Evolutionary conservation across 2,113 vertebrate genomes (phyloP), one percentile per base, ranked within the genome.

Genomic region (Pao palembangensis): DNA sequence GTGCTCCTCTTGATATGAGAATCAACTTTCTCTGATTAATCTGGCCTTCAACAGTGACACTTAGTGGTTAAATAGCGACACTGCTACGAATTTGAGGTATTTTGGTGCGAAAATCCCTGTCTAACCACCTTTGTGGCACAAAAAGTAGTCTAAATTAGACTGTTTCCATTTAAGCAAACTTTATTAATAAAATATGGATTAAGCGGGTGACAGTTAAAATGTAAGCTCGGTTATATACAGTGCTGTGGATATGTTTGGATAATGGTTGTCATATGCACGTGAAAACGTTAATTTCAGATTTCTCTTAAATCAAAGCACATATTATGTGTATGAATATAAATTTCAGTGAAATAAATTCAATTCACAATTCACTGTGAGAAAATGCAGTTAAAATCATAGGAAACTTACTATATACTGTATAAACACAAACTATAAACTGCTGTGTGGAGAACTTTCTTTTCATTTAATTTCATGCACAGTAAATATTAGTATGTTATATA

Each of bases 101-200:
- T 49, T 49, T 48, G 47, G 43, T 4, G 43, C 8, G 43, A 44
- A 8, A 31, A 31, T 23, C 21, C 42, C 7, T 12, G 15, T 12
- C 3, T 12, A 43, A 43, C 15, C 15, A 47, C 11, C 15, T 47
- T 16, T n/a, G 44, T 17, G 43, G 43, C 43, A 44, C 13, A n/a
- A 46, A 8, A 46, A 38, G 34, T 38, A 8, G 34, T 38, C 34
- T 6, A 28, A 2, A 28, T 28, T 5, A n/a, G 6, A 23, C 17
- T 14, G 5, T 38, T 52, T 47, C 61, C 44, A 57, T 59, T 76
- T 4, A 75, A 73, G 67, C 67, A 73, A 73, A 67, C 54, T 80
- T 82, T 82, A 81, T 77, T 81, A 44, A 63, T 19, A 51, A 61
- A 46, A 64, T 65, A 70, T 23, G 41, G n/a, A 49, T 44, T 14